These are phyloP conservation scores for Eurystomus gularis DNA, from an alignment of 2,113 vertebrate genomes.

Conservation along the genomic window DNA sequence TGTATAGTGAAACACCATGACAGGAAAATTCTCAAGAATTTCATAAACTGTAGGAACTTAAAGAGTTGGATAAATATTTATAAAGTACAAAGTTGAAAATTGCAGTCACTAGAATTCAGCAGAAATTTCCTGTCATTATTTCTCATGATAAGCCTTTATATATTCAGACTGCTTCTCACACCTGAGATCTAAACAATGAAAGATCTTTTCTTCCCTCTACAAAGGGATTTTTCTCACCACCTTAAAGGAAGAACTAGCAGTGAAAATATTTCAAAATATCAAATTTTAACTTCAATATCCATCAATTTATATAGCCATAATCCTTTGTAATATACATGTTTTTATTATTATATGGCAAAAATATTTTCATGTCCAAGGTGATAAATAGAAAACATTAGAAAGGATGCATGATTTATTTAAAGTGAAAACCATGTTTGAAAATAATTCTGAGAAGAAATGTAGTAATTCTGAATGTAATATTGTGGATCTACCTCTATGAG, in stretches of 20 bases:
- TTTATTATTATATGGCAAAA: background rate
- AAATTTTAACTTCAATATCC: background rate
- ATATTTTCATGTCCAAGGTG: background rate
- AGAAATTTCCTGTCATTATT: constrained; percentile 4
- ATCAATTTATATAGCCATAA: background rate
- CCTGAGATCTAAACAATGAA: constrained; percentile 13
- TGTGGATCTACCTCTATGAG: background rate
- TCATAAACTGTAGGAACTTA: background rate
- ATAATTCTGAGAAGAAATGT: background rate
- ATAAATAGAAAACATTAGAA: background rate
- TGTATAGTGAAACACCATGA: background rate
- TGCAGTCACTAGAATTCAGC: constrained; percentile 10
- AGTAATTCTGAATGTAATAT: background rate
- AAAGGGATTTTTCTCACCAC: background rate
- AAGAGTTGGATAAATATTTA: constrained; percentile 55
- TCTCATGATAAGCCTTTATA: constrained; percentile 17
- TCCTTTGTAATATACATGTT: background rate
- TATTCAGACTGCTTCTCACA: constrained; percentile 6
- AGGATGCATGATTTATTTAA: background rate
- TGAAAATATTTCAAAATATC: background rate
- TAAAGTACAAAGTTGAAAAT: constrained; percentile 18
- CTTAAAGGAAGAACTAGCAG: background rate
- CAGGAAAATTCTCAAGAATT: constrained; percentile 2
- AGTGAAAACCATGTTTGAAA: background rate
- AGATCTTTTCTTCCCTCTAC: background rate